These are phyloP conservation scores for Morpho deidamia DNA, from an alignment of 2,888 invertebrate species.

Conservation along the genomic window DNA sequence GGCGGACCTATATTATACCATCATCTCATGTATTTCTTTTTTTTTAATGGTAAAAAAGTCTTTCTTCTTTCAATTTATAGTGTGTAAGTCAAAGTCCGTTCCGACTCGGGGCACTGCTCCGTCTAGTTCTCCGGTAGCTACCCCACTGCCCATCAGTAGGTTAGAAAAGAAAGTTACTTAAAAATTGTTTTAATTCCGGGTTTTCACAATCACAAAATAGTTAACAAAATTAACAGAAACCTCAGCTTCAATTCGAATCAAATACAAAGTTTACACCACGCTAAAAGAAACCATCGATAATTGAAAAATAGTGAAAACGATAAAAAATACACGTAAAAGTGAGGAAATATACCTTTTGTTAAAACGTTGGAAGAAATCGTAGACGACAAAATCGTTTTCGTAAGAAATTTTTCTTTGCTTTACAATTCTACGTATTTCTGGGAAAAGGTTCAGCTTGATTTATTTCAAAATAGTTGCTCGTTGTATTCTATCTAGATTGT, in stretches of 20 bases:
- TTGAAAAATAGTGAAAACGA: conserved; percentile 2
- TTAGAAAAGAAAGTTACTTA: too few species aligned
- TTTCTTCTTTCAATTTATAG: too few species aligned
- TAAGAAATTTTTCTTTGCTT: conserved; percentile 8
- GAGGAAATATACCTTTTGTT: conserved; percentile 38
- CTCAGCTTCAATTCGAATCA: neutral
- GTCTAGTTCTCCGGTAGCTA: too few species aligned
- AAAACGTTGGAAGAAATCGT: conserved; percentile 38
- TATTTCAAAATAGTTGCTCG: neutral
- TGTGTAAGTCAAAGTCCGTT: too few species aligned
- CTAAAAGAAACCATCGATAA: conserved; percentile 32
- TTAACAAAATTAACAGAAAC: too few species aligned
- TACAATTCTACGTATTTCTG: conserved; percentile 11
- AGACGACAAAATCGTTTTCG: conserved; percentile 23
- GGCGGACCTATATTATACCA: too few species aligned
- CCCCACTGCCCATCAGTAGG: too few species aligned
- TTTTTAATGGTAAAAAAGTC: too few species aligned
- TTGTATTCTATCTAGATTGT: neutral
- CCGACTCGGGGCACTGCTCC: too few species aligned
- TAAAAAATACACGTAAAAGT: conserved; percentile 34
- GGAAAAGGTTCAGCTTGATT: conserved; percentile 4
- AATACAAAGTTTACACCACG: conserved; percentile 1
- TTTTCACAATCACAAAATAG: too few species aligned
- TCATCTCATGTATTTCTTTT: too few species aligned
- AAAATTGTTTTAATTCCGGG: too few species aligned